Percentiles rank a stretch among this genome's conserved stretches.
phyloP scores from a whole-genome alignment of 2,888 invertebrate species.

The Blomia tropicalis region DNA sequence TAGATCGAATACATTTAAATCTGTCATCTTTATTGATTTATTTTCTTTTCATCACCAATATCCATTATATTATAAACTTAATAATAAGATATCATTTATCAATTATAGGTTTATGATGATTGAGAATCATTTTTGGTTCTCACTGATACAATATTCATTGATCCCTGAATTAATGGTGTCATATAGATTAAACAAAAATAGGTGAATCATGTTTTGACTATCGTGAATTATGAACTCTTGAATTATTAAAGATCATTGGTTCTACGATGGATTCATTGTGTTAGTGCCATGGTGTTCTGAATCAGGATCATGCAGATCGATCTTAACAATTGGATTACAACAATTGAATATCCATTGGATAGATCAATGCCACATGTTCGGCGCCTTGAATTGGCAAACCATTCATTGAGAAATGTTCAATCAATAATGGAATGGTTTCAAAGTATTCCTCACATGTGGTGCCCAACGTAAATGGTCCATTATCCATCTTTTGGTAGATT shows the following conservation, averaged over 20 bases:
- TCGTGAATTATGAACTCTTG: too few relatives aligned
- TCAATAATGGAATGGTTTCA: conserved; percentile 68
- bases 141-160: neutral
- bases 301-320: too few relatives aligned
- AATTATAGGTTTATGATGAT: too few relatives aligned
- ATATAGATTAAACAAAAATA: too few relatives aligned
- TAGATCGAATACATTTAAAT: neutral
- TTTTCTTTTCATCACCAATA: neutral
- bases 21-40: neutral
- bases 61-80: neutral
- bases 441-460: neutral
- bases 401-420: conserved; percentile 79
- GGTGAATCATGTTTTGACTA: too few relatives aligned
- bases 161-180: too few relatives aligned
- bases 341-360: conserved; percentile 73
- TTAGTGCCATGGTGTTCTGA: too few relatives aligned
- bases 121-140: neutral
- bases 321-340: too few relatives aligned
- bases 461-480: neutral
- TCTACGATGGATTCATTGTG: too few relatives aligned
- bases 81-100: neutral
- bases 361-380: conserved; percentile 84
- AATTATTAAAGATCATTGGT: too few relatives aligned
- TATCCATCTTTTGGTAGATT: neutral
- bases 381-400: conserved; percentile 84